Evolutionary conservation across 2,888 invertebrate genomes (phyloP), one percentile per base, ranked within the genome.

Genomic region (Slavum lentiscoides): DNA sequence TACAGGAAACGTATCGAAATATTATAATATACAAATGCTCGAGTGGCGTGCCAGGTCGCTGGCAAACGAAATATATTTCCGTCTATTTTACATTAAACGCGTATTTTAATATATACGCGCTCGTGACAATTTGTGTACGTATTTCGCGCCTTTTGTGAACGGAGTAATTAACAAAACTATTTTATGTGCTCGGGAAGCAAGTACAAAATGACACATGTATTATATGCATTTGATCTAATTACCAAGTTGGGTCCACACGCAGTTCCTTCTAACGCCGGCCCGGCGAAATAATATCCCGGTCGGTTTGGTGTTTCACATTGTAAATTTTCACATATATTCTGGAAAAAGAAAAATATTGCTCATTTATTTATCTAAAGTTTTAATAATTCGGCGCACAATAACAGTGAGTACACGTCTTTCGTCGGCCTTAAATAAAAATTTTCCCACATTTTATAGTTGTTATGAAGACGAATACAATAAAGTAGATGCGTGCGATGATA

Each of bases 241-340:
- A 92, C 92, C 88, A 89, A 90, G 82, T 88, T 88, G 0, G 86
- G 85, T 15, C 92, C 93, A 85, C 94, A 94, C 30, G 89, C 86
- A 0, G 94, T 94, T 67, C 94, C 94, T 83, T 94, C 93, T 53
- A 94, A 87, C n/a, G 94, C 94, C 0, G 94, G 94, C 0, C 94
- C 94, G 1, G 93, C 91, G 85, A 90, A 91, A 86, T 92, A 93
- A 87, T 90, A 92, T 17, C 93, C 93, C 82, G 90, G 90, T 73
- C 92, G 89, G 85, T 92, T 91, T 55, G 93, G 93, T 23, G 91
- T 91, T 85, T 90, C 89, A 85, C 93, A 94, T 83, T 91, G 90
- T 72, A 93, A 87, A 86, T 91, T 91, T 82, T 89, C 88, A 85
- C 93, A 94, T 82, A 90, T 88, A 53, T 87, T 85, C 85, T 86